Evolutionary conservation across 2,888 invertebrate species (phyloP).

Genomic region (Serripes groenlandicus): DNA sequence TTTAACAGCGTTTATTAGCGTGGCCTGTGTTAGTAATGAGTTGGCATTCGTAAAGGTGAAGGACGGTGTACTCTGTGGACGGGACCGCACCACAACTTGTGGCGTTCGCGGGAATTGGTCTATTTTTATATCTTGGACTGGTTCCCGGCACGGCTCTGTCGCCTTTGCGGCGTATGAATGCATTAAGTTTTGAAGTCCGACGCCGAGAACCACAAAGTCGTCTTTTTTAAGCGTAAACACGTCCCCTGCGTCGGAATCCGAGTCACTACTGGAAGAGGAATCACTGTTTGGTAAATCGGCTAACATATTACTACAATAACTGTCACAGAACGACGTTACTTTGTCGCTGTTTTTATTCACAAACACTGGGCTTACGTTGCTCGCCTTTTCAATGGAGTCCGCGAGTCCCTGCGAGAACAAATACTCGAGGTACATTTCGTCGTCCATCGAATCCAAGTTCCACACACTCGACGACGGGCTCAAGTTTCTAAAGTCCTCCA

Average conservation of each 20-base stretch:
- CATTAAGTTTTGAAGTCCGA: conserved; percentile 84
- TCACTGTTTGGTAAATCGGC: conserved; percentile 53
- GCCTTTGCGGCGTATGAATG: conserved; percentile 77
- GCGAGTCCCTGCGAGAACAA: conserved; percentile 82
- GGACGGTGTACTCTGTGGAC: conserved; percentile 58
- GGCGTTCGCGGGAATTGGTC: conserved; percentile 71
- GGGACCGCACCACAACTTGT: conserved; percentile 48
- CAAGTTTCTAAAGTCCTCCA: conserved; percentile 73
- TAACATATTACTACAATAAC: conserved; percentile 63
- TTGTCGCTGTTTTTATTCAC: conserved; percentile 67
- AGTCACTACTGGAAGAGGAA: conserved; percentile 34
- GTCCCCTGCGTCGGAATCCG: conserved; percentile 61
- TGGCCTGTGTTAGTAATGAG: conserved; percentile 72
- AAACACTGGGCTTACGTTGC: conserved; percentile 66
- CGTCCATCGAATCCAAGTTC: conserved; percentile 79
- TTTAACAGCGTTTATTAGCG: conserved; percentile 71
- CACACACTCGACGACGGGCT: conserved; percentile 75
- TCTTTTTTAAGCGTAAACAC: conserved; percentile 65
- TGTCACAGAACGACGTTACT: conserved; percentile 68
- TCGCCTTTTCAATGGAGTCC: conserved; percentile 78
- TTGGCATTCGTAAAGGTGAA: conserved; percentile 63
- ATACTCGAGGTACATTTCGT: conserved; percentile 83
- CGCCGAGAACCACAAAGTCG: conserved; percentile 85
- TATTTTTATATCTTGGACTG: conserved; percentile 66
- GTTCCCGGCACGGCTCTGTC: conserved; percentile 30